These are phyloP conservation scores for Triops longicaudatus DNA, from an alignment of 1,140 invertebrate genomes.

Conservation along the genomic window DNA sequence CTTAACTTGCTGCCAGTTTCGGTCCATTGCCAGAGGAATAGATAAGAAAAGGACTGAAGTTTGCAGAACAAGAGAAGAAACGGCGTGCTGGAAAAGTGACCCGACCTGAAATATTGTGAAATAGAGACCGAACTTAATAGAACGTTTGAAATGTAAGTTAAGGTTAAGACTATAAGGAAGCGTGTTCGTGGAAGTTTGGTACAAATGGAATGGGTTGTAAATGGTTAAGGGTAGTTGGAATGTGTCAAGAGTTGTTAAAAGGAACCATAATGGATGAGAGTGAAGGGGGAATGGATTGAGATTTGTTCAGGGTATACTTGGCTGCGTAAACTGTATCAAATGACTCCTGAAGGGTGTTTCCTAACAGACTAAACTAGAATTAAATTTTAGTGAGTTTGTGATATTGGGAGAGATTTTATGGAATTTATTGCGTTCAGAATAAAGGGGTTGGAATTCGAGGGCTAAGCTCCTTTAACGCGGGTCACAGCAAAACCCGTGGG, in stretches of 20 bases:
- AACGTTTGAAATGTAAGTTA: too few relatives aligned
- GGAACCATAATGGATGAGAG: slow-evolving; percentile 32
- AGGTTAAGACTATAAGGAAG: too few relatives aligned
- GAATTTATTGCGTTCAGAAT: neutral
- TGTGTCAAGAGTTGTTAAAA: slow-evolving; percentile 41
- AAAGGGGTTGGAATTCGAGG: slow-evolving; percentile 19
- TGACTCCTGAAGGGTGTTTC: neutral
- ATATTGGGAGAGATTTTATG: neutral
- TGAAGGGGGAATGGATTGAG: slow-evolving; percentile 20
- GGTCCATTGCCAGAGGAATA: too few relatives aligned
- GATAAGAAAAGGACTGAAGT: too few relatives aligned
- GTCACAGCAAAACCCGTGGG: slow-evolving; percentile 28
- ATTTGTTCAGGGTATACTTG: neutral
- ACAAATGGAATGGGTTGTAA: slow-evolving; percentile 30
- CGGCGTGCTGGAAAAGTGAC: too few relatives aligned
- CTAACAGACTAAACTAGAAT: too few relatives aligned
- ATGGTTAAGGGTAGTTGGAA: slow-evolving; percentile 52
- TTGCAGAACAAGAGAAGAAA: too few relatives aligned
- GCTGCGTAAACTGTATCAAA: neutral
- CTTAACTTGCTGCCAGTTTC: too few relatives aligned
- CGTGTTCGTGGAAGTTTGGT: neutral
- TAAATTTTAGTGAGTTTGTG: too few relatives aligned
- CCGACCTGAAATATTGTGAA: too few relatives aligned
- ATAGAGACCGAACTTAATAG: too few relatives aligned
- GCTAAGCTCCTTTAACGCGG: slow-evolving; percentile 22